Evolutionary conservation across 2,888 invertebrate species (phyloP).

Genomic region (Lithosia quadra): DNA sequence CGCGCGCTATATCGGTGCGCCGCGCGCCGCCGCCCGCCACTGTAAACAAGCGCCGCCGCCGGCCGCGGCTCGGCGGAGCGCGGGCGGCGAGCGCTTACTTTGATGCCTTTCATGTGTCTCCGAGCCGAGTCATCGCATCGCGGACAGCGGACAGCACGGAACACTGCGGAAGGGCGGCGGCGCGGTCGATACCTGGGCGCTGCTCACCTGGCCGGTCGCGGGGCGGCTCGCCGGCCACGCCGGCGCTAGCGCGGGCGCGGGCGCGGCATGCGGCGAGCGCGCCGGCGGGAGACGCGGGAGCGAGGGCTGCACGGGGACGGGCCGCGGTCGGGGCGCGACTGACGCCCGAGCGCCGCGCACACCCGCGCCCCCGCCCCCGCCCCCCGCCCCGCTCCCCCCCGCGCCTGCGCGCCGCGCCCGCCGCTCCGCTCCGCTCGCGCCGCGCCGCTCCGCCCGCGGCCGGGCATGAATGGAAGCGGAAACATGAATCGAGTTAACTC

Average conservation of each 20-base stretch:
- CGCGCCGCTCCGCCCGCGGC: slow-evolving; percentile 32
- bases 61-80: slow-evolving; percentile 18
- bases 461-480: slow-evolving; percentile 47
- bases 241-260: slow-evolving; percentile 71
- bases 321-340: slow-evolving; percentile 76
- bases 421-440: slow-evolving; percentile 46
- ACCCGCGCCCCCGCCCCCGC: slow-evolving; percentile 42
- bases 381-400: slow-evolving; percentile 16
- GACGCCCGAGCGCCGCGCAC: slow-evolving; percentile 63
- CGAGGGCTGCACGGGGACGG: slow-evolving; percentile 62
- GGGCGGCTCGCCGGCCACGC: slow-evolving; percentile 68
- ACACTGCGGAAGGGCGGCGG: slow-evolving; percentile 15
- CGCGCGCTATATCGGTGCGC: slow-evolving; percentile 56
- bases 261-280: slow-evolving; percentile 74
- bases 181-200: slow-evolving; percentile 24
- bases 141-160: neutral
- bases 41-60: slow-evolving; percentile 25
- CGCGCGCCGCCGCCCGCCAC: slow-evolving; percentile 31
- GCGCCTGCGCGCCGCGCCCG: slow-evolving; percentile 35
- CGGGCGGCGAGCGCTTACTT: slow-evolving; percentile 26
- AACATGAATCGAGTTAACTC: slow-evolving; percentile 36
- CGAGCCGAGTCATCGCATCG: neutral
- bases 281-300: slow-evolving; percentile 69
- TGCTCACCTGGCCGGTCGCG: slow-evolving; percentile 63
- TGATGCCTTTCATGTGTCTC: slow-evolving; percentile 12